phyloP scores from a whole-genome alignment of 2,888 invertebrate species.

The Magallana nippona region DNA sequence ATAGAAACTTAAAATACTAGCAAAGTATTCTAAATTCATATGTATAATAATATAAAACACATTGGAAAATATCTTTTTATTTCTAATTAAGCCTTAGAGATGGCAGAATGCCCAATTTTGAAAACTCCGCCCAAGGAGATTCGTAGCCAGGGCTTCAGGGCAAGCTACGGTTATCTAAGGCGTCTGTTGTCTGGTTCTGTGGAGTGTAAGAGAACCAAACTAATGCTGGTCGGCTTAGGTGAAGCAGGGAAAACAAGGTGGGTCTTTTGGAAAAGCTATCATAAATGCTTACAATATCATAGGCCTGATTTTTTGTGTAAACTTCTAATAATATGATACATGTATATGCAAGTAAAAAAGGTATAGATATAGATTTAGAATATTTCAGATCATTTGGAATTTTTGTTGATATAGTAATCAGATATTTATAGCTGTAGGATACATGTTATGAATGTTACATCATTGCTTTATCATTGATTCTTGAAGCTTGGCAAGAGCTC shows the following conservation, averaged over 20 bases:
- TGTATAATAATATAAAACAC: too few species aligned
- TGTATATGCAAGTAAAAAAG: too few species aligned
- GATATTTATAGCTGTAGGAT: too few species aligned
- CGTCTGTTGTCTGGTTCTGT: slow-evolving; percentile 75
- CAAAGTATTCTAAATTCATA: too few species aligned
- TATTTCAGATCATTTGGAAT: too few species aligned
- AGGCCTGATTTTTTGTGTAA: not conserved
- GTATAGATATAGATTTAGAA: too few species aligned
- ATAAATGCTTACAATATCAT: not conserved
- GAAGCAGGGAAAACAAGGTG: slow-evolving; percentile 79
- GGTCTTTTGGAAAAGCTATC: not conserved
- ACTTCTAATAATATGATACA: too few species aligned
- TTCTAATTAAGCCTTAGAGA: slow-evolving; percentile 65
- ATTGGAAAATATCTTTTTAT: not conserved
- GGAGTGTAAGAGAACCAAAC: slow-evolving; percentile 76
- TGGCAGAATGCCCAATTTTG: slow-evolving; percentile 73
- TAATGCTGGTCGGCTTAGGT: slow-evolving; percentile 79
- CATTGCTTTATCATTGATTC: not conserved
- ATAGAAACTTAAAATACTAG: too few species aligned
- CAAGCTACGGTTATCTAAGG: slow-evolving; percentile 75
- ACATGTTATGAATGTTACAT: too few species aligned
- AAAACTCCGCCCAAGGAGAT: slow-evolving; percentile 79
- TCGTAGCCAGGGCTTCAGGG: slow-evolving; percentile 72
- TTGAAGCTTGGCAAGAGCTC: slow-evolving; percentile 74
- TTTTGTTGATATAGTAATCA: too few species aligned